Conservation (phyloP, 30 jellyfish, hydroid and myxozoan species). For the Hydra vulgaris region DNA sequence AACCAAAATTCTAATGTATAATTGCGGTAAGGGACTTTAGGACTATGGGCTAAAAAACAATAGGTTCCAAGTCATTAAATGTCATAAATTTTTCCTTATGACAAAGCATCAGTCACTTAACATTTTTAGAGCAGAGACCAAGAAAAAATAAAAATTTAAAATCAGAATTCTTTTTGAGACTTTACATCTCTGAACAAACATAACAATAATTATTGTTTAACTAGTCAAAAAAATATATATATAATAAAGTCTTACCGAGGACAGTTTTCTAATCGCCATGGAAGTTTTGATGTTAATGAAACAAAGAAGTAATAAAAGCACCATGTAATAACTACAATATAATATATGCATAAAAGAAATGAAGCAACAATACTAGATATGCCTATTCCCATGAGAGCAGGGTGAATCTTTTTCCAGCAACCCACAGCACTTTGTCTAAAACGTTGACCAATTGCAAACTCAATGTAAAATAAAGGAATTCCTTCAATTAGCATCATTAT, state of each 20-base stretch:
- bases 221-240: not conserved
- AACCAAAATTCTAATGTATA: no score
- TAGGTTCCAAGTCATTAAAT: no score
- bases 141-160: no score
- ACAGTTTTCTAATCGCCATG: conserved; percentile 61
- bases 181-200: no score
- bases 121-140: no score
- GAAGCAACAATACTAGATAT: conserved; percentile 65
- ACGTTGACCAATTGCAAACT: conserved; percentile 81
- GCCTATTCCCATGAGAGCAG: conserved; percentile 79
- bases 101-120: no score
- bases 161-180: no score
- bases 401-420: conserved; percentile 71
- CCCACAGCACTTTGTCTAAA: conserved; percentile 65
- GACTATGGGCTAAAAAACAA: no score
- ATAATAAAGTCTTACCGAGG: conserved; percentile 25
- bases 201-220: not conserved
- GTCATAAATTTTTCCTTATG: no score
- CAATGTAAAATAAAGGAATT: conserved; percentile 75
- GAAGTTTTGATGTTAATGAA: conserved; percentile 55
- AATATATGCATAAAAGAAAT: conserved; percentile 64
- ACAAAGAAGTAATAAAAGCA: conserved; percentile 56
- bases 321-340: conserved; percentile 78
- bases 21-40: no score
- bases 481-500: conserved; percentile 91